A percentile compares a stretch with the other conserved stretches of the same genome.
phyloP scores from a whole-genome alignment of 2,113 vertebrate species.

The Pholis gunnellus region DNA sequence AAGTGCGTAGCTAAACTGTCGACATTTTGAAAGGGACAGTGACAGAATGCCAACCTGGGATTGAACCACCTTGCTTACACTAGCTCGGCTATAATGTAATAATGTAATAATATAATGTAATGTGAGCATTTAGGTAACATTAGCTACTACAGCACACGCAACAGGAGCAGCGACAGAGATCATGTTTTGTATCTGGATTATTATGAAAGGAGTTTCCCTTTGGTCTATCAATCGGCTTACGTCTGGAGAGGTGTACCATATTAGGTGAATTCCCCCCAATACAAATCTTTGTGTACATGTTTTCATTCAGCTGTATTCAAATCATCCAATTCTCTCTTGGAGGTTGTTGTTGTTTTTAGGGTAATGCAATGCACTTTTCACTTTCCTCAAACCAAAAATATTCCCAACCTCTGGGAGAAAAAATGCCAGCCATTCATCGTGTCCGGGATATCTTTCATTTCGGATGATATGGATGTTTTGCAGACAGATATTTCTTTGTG shows the following conservation, averaged over 20 bases:
- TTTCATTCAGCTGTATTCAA: constrained; percentile 17
- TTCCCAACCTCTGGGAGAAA: neutral
- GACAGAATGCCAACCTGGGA: no score
- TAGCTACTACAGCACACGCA: neutral
- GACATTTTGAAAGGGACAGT: no score
- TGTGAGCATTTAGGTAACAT: neutral
- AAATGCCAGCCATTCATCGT: neutral
- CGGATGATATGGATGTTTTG: neutral
- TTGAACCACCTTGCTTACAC: neutral
- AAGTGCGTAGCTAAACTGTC: no score
- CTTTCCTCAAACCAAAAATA: neutral
- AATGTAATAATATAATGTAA: neutral
- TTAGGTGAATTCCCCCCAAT: constrained; percentile 9
- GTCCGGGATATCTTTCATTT: constrained; percentile 3
- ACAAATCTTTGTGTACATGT: constrained; percentile 14
- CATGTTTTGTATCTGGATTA: neutral
- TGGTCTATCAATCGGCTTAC: constrained; percentile 1
- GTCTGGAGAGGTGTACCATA: constrained; percentile 2
- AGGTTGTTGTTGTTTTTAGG: neutral
- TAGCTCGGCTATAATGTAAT: neutral
- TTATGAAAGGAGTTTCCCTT: neutral
- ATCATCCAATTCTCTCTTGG: constrained; percentile 1
- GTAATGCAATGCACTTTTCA: constrained; percentile 1
- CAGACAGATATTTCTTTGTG: constrained; percentile 12
- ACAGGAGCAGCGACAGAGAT: neutral